These are phyloP conservation scores for Crematogaster levior DNA, from an alignment of 2,888 invertebrate species.

Conservation along the genomic window DNA sequence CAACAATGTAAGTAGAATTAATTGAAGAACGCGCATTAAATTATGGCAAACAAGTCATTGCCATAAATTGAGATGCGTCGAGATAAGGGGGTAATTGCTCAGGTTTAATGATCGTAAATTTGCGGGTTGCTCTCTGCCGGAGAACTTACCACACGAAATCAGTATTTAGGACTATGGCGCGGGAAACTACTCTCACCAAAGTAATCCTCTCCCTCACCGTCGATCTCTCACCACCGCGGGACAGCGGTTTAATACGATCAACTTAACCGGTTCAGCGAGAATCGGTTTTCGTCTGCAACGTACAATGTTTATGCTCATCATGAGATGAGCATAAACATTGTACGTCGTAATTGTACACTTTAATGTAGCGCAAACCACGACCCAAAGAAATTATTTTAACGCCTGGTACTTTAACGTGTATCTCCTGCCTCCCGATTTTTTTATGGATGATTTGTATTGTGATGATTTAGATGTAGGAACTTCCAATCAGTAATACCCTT, in stretches of 20 bases:
- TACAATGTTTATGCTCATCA: too few relatives aligned
- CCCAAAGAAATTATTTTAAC: neutral
- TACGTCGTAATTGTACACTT: conserved; percentile 1
- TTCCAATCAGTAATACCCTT: neutral
- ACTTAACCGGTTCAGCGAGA: conserved; percentile 31
- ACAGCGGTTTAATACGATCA: conserved; percentile 21
- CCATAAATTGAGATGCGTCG: conserved; percentile 46
- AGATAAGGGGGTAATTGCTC: conserved; percentile 48
- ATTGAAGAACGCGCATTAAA: conserved; percentile 29
- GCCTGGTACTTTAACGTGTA: neutral
- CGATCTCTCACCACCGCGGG: conserved; percentile 1
- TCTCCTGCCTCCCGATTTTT: neutral
- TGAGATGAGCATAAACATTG: neutral
- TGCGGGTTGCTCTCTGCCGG: conserved; percentile 8
- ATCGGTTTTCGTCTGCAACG: conserved; percentile 31
- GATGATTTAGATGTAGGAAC: neutral
- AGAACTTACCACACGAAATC: conserved; percentile 26
- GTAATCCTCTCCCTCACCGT: conserved; percentile 21
- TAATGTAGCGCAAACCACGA: conserved; percentile 23
- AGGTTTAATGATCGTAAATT: conserved; percentile 48
- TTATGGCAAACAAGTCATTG: conserved; percentile 45
- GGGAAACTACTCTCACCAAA: conserved; percentile 45
- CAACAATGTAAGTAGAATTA: conserved; percentile 33
- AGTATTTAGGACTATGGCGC: conserved; percentile 43
- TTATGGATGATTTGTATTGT: neutral